phyloP scores from a whole-genome alignment of 2,888 invertebrate genomes.

The Prosapia bicincta region DNA sequence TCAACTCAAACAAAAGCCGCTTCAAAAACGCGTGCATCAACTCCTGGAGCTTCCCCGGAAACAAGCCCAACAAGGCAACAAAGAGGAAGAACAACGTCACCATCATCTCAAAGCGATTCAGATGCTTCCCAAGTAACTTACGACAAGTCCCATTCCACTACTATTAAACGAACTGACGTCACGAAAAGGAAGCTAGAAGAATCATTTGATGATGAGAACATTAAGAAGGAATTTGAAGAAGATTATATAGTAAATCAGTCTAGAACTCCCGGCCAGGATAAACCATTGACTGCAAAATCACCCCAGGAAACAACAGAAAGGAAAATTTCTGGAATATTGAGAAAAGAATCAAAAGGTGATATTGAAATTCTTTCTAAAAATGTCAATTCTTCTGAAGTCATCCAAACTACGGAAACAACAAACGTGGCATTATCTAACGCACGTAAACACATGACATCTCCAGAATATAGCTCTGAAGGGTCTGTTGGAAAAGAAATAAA shows the following conservation, averaged over 20 bases:
- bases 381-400: neutral
- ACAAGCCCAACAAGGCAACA: conserved; percentile 50
- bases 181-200: conserved; percentile 10
- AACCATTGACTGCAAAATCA: conserved; percentile 14
- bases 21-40: conserved; percentile 41
- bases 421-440: neutral
- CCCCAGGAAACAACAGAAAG: conserved; percentile 1
- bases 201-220: conserved; percentile 6
- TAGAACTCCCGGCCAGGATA: conserved; percentile 45
- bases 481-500: conserved; percentile 41
- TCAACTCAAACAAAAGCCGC: conserved; percentile 43
- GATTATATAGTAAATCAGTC: neutral
- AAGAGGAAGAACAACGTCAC: conserved; percentile 22
- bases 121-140: conserved; percentile 39
- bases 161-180: conserved; percentile 19
- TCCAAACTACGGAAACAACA: neutral
- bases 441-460: conserved; percentile 39
- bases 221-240: neutral
- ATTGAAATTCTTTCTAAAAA: neutral
- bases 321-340: conserved; percentile 21
- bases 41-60: conserved; percentile 51
- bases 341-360: conserved; percentile 23
- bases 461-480: conserved; percentile 43
- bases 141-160: conserved; percentile 31
- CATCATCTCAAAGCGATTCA: conserved; percentile 37